Evolutionary conservation across 2,888 invertebrate genomes (phyloP).

Genomic region (Portevinia maculata): DNA sequence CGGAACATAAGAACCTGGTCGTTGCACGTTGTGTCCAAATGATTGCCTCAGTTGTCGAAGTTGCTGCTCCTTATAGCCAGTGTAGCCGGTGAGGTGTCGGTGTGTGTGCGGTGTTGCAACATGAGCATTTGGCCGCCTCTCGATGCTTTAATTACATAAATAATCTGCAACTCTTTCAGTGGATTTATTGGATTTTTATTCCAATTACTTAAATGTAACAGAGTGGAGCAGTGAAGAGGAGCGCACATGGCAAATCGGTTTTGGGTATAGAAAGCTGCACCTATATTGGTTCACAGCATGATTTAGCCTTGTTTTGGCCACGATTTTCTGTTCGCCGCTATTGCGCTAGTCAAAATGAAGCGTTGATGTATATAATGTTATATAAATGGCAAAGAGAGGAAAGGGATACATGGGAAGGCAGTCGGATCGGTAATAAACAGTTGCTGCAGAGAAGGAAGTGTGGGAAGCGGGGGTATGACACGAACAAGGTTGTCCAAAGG

Average conservation of each 20-base stretch:
- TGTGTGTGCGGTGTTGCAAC: constrained; percentile 62
- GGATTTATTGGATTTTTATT: constrained; percentile 71
- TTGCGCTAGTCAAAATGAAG: constrained; percentile 61
- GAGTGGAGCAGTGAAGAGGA: background rate
- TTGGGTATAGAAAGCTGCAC: constrained; percentile 37
- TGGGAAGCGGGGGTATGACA: no score
- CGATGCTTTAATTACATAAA: constrained; percentile 74
- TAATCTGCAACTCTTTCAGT: constrained; percentile 62
- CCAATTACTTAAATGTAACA: constrained; percentile 65
- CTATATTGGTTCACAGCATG: constrained; percentile 70
- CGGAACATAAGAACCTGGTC: constrained; percentile 60
- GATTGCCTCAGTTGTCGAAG: constrained; percentile 16
- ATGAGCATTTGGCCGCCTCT: constrained; percentile 70
- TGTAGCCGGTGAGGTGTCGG: background rate
- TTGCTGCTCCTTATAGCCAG: constrained; percentile 10
- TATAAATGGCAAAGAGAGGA: constrained; percentile 19
- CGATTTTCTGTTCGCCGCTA: constrained; percentile 60
- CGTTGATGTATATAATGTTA: constrained; percentile 46
- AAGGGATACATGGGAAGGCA: constrained; percentile 2
- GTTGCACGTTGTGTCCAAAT: constrained; percentile 23
- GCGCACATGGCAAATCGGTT: background rate
- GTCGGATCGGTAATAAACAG: constrained; percentile 3
- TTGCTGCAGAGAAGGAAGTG: background rate
- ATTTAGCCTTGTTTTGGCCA: constrained; percentile 70
- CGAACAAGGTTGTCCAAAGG: constrained; percentile 64